Evolutionary conservation across 1,140 invertebrate genomes (phyloP), one percentile per base, ranked within the genome.

Genomic region (Drosophila suzukii): DNA sequence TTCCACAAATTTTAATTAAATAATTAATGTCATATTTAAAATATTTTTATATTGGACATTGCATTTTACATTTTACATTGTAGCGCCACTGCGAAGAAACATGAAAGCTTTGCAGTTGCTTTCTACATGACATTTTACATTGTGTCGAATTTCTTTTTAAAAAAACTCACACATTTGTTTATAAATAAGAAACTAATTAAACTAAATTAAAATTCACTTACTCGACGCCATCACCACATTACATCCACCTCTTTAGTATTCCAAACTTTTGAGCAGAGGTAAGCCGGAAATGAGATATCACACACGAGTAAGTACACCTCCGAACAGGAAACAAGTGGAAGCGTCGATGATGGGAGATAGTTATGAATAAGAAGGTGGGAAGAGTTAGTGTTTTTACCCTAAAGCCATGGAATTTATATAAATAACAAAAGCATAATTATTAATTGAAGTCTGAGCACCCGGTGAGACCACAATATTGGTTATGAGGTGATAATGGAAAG

Each of bases 281-380:
- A 24, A 55, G 44, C 58, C 75, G 83, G 83, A 88, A 75, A 88
- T 82, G 58, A 88, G 83, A 88, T 88, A 88, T 77, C 72, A 88
- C 83, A 88, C 75, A 72, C 61, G 75, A 88, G 60, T 88, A 67
- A 88, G 58, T 82, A 43, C 82, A 68, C 81, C 43, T 77, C 76
- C 79, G 68, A 66, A 34, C 76, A 60, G 66, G 71, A 83, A 76
- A 58, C 49, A 51, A 38, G 59, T 38, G 54, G 24, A 46, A 43
- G 34, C 24, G 7, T 32, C 36, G 24, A 38, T 59, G 30, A 8
- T 5, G 6, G 12, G 30, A 27, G 39, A 20, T 54, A 30, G 47
- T 56, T 43, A 36, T 34, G 54, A 58, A 57, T 53, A 15, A 50
- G 27, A 13, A 51, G 3, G 30, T 51, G 30, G 5, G 30, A 17